Base-by-base conservation (phyloP, 2,113 vertebrate species). In the Pluvialis apricaria region DNA sequence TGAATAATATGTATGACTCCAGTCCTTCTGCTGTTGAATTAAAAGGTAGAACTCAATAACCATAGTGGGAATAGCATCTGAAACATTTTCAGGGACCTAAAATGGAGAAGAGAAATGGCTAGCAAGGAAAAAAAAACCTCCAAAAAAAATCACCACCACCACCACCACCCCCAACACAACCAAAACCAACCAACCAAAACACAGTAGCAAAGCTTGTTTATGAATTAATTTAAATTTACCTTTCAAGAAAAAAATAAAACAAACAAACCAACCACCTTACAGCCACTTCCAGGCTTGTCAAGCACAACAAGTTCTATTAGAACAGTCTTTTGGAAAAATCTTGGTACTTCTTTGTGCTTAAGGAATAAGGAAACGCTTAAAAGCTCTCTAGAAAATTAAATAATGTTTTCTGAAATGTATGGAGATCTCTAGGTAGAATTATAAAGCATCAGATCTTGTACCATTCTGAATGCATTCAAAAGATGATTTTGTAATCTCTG, bases 121-220 rank as follows among this genome's bases (percentile, higher is more conserved):
- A 51, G 7, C 6, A 86, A 82, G 28, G 32, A 89, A 57, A 66
- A 18, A 36, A 66, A 28, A 42, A n/a, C n/a, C n/a, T n/a, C n/a
- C n/a, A n/a, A 2, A 5, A 31, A 28, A 26, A 36, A 38, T 9
- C 22, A 4, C 40, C 21, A 11, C 4, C 26, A 21, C 13, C 0
- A n/a, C 6, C 17, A 36, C 12, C 14, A n/a, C n/a, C 14, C 42
- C 14, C 6, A 57, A 40, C 19, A 68, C 26, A 71, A 49, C 1
- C 3, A 71, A 76, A 85, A 65, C 5, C 13, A 70, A 73, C 32
- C 45, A 45, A 45, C 45, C 14, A 44, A 44, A 44, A 44, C 16
- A 32, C 6, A 73, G 5, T 21, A 82, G 20, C 28, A 61, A 66
- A 77, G 8, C 8, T 60, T 75, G 6, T 65, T 70, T 40, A 75